phyloP scores from a whole-genome alignment of 2,797 vertebrate species.

The Gymnoscopelus braueri region DNA sequence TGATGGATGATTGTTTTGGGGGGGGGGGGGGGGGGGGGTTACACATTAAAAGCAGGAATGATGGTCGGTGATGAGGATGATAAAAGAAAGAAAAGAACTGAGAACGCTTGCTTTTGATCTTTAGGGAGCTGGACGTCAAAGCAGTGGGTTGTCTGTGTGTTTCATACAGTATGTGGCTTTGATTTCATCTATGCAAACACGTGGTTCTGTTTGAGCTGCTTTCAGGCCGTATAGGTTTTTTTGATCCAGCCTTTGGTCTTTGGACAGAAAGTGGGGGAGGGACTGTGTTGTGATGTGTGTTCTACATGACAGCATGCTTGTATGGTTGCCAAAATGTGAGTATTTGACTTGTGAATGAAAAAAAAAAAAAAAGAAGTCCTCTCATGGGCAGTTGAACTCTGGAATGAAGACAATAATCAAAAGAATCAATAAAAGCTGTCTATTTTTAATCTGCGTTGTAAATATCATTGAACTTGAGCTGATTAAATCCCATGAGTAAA shows the following conservation, averaged over 20 bases:
- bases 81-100: not conserved
- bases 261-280: constrained; percentile 14
- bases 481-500: not conserved
- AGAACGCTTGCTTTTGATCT: constrained; percentile 28
- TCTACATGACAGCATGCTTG: constrained; percentile 54
- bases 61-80: not conserved
- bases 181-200: constrained; percentile 56
- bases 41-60: not conserved
- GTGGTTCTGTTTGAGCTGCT: constrained; percentile 37
- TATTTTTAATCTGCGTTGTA: constrained; percentile 60
- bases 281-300: constrained; percentile 25
- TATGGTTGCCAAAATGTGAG: constrained; percentile 51
- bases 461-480: constrained; percentile 12
- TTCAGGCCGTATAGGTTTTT: constrained; percentile 29
- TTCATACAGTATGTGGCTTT: constrained; percentile 31
- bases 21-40: too few relatives aligned
- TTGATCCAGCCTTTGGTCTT: constrained; percentile 18
- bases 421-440: constrained; percentile 66
- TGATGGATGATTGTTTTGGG: too few relatives aligned
- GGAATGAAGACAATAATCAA: constrained; percentile 48
- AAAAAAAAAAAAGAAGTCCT: not conserved
- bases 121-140: constrained; percentile 42
- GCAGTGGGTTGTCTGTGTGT: constrained; percentile 15
- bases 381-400: constrained; percentile 46
- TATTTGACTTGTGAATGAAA: constrained; percentile 41